A percentile compares a stretch with the other conserved stretches of the same genome.
Conservation (phyloP, 2,797 vertebrate genomes). For the Scomberomorus guttatus region DNA sequence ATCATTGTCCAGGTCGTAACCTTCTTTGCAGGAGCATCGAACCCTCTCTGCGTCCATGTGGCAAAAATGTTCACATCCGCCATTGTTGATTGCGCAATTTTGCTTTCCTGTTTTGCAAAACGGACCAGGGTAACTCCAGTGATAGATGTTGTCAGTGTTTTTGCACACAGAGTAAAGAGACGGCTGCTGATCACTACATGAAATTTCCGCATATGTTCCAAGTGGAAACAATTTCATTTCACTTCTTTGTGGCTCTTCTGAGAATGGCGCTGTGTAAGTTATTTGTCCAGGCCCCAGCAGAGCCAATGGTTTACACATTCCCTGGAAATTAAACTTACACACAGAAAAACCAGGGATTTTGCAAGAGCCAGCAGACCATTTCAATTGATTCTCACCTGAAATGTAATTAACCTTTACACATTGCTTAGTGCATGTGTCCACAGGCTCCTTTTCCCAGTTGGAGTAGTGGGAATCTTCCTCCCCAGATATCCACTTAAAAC, state of each 20-base stretch:
- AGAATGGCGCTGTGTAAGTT: constrained; percentile 77
- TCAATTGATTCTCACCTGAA: constrained; percentile 42
- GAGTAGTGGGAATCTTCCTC: constrained; percentile 71
- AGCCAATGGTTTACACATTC: constrained; percentile 81
- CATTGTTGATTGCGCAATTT: constrained; percentile 72
- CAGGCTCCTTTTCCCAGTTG: constrained; percentile 81
- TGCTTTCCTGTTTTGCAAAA: constrained; percentile 65
- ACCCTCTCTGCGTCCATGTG: constrained; percentile 23
- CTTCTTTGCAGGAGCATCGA: constrained; percentile 75
- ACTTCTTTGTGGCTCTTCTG: constrained; percentile 44
- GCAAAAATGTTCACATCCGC: constrained; percentile 81
- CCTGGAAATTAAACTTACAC: constrained; percentile 81
- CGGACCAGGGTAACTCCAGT: constrained; percentile 71
- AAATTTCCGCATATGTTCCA: constrained; percentile 72
- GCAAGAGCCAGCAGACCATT: constrained; percentile 78
- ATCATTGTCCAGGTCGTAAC: constrained; percentile 72
- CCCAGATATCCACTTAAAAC: constrained; percentile 82
- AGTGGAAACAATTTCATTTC: constrained; percentile 71
- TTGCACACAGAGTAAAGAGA: constrained; percentile 43
- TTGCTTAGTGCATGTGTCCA: constrained; percentile 74
- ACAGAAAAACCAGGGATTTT: constrained; percentile 56
- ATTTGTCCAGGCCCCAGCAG: constrained; percentile 68
- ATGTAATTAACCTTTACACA: constrained; percentile 74
- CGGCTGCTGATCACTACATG: constrained; percentile 39
- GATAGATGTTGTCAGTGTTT: neutral